These are phyloP conservation scores for Ptilodon capucinus DNA, from an alignment of 2,888 invertebrate genomes.

Conservation along the genomic window DNA sequence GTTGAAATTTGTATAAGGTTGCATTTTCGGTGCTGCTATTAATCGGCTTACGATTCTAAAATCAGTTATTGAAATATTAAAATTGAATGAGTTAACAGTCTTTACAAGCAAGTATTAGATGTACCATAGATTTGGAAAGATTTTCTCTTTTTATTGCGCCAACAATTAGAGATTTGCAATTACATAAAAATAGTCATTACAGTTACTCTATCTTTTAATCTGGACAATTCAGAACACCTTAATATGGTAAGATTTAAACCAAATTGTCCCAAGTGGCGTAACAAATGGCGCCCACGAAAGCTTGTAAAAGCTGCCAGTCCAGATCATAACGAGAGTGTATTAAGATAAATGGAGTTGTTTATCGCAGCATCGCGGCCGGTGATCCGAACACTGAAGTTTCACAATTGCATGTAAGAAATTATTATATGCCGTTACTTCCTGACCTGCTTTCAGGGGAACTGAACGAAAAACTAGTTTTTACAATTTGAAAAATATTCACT, in stretches of 20 bases:
- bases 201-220: too few relatives aligned
- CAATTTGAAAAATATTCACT: not conserved
- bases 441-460: not conserved
- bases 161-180: not conserved
- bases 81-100: too few relatives aligned
- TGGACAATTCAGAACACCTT: too few relatives aligned
- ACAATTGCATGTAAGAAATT: conserved; percentile 1
- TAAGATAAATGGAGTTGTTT: not conserved
- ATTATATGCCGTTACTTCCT: not conserved
- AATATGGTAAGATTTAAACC: too few relatives aligned
- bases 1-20: too few relatives aligned
- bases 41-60: too few relatives aligned
- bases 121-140: too few relatives aligned
- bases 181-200: not conserved
- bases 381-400: not conserved
- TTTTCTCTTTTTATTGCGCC: too few relatives aligned
- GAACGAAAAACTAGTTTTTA: not conserved
- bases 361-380: not conserved
- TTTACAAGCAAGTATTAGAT: too few relatives aligned
- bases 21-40: too few relatives aligned
- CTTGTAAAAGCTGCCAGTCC: not conserved
- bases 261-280: not conserved
- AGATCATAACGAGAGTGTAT: not conserved
- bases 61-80: too few relatives aligned
- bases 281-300: not conserved